Conservation (phyloP, 2,888 invertebrate species). For the Spatulosminthurus flaviceps region DNA sequence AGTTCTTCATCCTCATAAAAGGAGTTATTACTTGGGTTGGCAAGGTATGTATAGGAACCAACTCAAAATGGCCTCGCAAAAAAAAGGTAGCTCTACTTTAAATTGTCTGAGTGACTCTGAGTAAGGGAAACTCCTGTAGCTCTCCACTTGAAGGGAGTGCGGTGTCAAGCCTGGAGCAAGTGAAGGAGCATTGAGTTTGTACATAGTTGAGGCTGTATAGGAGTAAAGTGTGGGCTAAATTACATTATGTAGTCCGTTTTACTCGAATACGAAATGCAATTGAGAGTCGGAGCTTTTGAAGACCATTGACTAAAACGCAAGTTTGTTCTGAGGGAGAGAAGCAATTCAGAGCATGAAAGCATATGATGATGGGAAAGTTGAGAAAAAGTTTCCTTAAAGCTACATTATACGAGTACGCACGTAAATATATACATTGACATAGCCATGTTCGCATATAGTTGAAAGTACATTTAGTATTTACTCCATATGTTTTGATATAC, state of each 20-base stretch:
- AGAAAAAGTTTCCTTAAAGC: not conserved
- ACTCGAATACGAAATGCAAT: constrained; percentile 45
- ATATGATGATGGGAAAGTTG: constrained; percentile 32
- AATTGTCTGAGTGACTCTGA: too few species aligned
- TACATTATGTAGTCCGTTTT: constrained; percentile 44
- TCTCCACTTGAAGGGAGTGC: not conserved
- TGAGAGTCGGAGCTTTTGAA: constrained; percentile 27
- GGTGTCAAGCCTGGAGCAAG: constrained; percentile 30
- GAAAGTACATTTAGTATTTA: too few species aligned
- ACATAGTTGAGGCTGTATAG: not conserved
- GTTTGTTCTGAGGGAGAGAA: not conserved
- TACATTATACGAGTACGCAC: not conserved
- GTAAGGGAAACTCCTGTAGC: not conserved
- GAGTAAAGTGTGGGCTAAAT: constrained; percentile 37
- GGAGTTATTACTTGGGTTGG: constrained; percentile 22
- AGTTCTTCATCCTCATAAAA: constrained; percentile 6
- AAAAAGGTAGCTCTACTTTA: constrained; percentile 21
- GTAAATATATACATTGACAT: not conserved
- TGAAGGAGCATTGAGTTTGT: constrained; percentile 9
- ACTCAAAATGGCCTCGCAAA: not conserved
- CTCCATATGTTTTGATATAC: too few species aligned
- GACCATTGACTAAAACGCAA: not conserved
- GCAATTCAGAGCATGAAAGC: constrained; percentile 38
- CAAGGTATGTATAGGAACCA: not conserved
- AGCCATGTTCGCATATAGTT: not conserved